Evolutionary conservation across 1,140 invertebrate genomes (phyloP).

Genomic region (Triops cancriformis): DNA sequence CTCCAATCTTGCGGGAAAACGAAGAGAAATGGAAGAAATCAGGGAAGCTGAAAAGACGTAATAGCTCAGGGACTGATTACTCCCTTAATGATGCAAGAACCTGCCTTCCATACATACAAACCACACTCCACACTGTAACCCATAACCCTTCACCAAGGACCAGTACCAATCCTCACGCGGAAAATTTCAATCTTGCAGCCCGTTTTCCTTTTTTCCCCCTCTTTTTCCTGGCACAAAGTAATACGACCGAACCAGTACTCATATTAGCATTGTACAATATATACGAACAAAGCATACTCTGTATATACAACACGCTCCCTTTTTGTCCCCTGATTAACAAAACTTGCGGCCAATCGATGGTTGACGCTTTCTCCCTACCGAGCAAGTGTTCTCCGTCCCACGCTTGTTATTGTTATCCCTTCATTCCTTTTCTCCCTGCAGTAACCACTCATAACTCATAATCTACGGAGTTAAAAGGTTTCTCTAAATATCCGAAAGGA

Average conservation of each 20-base stretch:
- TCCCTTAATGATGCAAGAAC: neutral
- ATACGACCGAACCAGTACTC: no score
- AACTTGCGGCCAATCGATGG: neutral
- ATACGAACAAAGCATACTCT: no score
- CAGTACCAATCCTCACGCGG: no score
- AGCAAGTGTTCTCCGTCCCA: neutral
- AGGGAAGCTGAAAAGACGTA: neutral
- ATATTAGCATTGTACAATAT: no score
- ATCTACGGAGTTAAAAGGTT: neutral
- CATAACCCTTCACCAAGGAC: neutral
- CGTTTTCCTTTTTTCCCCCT: no score
- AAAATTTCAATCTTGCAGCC: no score
- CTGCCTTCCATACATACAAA: neutral
- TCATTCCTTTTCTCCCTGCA: neutral
- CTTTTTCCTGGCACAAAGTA: no score
- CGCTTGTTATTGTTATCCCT: slow-evolving; percentile 5
- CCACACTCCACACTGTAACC: neutral
- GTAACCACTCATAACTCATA: neutral
- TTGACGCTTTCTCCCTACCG: neutral
- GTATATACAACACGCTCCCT: no score
- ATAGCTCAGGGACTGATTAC: slow-evolving; percentile 10
- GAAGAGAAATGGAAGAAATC: neutral
- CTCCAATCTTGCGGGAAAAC: neutral
- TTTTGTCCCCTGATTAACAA: no score
- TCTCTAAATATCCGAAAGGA: neutral